These are phyloP conservation scores for Perca fluviatilis DNA, from an alignment of 2,113 vertebrate genomes.

Conservation along the genomic window DNA sequence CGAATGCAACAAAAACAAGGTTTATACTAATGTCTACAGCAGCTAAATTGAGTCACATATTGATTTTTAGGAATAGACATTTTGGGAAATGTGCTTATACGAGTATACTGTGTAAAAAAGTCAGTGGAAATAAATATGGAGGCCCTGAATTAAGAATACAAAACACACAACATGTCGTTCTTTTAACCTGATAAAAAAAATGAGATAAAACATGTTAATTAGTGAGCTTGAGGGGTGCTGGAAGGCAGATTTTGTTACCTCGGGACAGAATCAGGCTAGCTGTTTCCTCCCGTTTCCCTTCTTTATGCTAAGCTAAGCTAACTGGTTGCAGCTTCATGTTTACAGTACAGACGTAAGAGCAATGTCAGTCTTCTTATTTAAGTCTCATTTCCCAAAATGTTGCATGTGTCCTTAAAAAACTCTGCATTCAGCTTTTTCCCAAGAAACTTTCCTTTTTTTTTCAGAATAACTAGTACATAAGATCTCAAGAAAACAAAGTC, in stretches of 20 bases:
- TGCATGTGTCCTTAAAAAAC: too few species aligned
- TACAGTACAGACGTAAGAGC: not conserved
- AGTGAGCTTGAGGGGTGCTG: not conserved
- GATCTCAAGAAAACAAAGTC: not conserved
- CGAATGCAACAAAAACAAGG: not conserved
- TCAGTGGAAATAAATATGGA: not conserved
- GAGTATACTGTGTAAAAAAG: not conserved
- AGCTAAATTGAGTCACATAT: not conserved
- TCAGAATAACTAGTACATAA: not conserved
- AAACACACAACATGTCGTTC: not conserved
- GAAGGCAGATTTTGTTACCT: not conserved
- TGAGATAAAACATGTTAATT: not conserved
- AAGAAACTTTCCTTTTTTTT: not conserved
- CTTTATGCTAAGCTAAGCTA: conserved; percentile 4
- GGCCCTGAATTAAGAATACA: not conserved
- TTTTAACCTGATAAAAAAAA: not conserved
- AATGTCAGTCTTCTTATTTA: not conserved
- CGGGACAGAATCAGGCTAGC: not conserved
- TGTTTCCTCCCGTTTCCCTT: not conserved
- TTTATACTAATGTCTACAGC: not conserved
- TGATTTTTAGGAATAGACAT: not conserved
- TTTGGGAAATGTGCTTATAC: not conserved
- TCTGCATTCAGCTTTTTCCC: not conserved
- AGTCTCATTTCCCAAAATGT: not conserved
- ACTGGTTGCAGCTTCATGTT: not conserved